These are phyloP conservation scores for Rhynchotus rufescens DNA, from an alignment of 2,797 vertebrate species.

Conservation along the genomic window DNA sequence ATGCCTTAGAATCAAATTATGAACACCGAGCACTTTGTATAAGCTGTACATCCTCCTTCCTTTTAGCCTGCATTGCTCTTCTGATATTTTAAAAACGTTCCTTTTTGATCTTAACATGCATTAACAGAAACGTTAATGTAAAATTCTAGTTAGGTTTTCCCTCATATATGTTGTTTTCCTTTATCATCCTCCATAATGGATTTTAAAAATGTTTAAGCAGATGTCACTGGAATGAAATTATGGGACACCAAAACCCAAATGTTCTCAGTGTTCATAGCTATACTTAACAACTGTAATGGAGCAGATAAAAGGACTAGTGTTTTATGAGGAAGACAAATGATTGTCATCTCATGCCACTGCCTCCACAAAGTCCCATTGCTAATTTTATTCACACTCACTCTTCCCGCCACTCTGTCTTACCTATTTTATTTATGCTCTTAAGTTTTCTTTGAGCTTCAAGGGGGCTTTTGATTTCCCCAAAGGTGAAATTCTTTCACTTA, in stretches of 20 bases:
- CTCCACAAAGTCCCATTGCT: background rate
- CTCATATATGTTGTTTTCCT: background rate
- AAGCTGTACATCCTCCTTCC: constrained; percentile 9
- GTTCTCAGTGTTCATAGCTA: background rate
- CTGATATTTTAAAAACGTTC: background rate
- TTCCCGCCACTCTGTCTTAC: background rate
- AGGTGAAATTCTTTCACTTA: background rate
- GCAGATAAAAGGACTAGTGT: background rate
- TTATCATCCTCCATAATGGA: background rate
- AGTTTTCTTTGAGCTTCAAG: background rate
- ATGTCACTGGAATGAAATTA: background rate
- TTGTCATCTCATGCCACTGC: fast-evolving
- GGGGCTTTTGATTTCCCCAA: background rate
- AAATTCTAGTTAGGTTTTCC: background rate
- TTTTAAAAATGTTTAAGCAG: background rate
- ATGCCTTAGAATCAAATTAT: background rate
- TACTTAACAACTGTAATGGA: background rate
- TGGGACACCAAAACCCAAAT: background rate
- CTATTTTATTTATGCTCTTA: background rate
- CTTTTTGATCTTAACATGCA: constrained; percentile 5
- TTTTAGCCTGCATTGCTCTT: background rate
- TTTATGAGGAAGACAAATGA: background rate
- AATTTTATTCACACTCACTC: fast-evolving
- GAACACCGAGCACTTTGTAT: background rate
- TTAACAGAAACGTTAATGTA: background rate